These are phyloP conservation scores for Heliconius charithonia DNA, from an alignment of 2,888 invertebrate genomes.

Conservation along the genomic window DNA sequence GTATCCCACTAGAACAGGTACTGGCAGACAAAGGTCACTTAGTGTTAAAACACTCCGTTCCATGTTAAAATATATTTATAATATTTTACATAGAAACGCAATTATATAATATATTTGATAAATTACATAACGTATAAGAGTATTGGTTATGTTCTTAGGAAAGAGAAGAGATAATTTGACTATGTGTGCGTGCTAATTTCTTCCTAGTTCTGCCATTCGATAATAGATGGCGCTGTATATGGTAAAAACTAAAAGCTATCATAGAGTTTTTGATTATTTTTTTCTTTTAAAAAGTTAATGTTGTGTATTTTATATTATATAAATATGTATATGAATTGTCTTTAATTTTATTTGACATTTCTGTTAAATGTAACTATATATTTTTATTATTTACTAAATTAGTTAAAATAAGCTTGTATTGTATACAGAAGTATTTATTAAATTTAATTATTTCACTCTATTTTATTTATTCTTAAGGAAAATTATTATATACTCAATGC, in stretches of 20 bases:
- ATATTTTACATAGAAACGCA: background rate
- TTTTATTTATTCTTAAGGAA: background rate
- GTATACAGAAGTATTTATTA: background rate
- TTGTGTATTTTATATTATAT: background rate
- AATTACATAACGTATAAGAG: background rate
- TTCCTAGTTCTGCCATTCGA: slow-evolving; percentile 68
- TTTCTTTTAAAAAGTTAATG: background rate
- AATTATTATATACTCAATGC: slow-evolving; percentile 55
- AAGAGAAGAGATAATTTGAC: slow-evolving; percentile 18
- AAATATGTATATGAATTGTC: background rate
- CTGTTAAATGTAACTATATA: background rate
- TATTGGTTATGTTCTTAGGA: background rate
- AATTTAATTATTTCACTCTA: background rate
- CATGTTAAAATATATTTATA: background rate
- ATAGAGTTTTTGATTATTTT: no score
- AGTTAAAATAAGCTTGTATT: background rate
- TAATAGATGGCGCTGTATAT: slow-evolving; percentile 71
- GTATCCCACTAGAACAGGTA: no score
- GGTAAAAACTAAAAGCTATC: background rate
- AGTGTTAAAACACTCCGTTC: no score
- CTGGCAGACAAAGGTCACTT: no score
- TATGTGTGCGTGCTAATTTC: slow-evolving; percentile 49
- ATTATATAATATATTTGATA: slow-evolving; percentile 9
- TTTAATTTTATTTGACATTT: background rate
- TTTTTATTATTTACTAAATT: background rate